phyloP scores from a whole-genome alignment of 2,113 vertebrate species.

The Megaceryle torquata region DNA sequence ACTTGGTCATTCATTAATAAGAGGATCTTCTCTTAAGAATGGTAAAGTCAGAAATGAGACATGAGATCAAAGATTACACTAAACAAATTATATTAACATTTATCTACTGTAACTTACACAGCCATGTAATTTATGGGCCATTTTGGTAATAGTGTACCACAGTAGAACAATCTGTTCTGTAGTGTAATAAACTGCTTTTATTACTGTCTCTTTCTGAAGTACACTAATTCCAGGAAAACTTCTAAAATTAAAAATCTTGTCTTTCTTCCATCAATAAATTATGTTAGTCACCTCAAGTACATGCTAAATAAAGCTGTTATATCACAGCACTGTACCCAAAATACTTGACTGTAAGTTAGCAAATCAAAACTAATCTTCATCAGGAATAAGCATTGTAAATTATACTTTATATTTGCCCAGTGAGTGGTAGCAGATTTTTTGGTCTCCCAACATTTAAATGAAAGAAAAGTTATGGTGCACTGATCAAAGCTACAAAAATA shows the following conservation, averaged over 20 bases:
- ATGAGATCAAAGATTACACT: not conserved
- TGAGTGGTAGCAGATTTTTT: not conserved
- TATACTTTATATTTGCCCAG: not conserved
- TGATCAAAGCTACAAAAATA: not conserved
- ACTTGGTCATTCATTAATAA: not conserved
- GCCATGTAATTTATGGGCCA: not conserved
- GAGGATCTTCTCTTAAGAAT: not conserved
- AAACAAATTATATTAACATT: not conserved
- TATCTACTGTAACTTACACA: not conserved
- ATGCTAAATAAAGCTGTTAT: not conserved
- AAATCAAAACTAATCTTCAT: not conserved
- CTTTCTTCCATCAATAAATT: not conserved
- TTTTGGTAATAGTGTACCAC: not conserved
- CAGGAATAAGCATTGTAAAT: not conserved
- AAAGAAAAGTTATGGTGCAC: not conserved
- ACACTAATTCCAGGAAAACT: not conserved
- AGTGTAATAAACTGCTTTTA: not conserved
- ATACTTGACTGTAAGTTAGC: not conserved
- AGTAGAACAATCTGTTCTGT: not conserved
- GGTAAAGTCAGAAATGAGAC: not conserved
- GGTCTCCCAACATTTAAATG: not conserved
- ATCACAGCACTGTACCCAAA: not conserved
- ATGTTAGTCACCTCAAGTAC: not conserved
- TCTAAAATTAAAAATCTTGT: not conserved
- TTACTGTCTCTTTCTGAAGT: not conserved